Evolutionary conservation across 2,888 invertebrate species (phyloP), one percentile per base, ranked within the genome.

Genomic region (Drosophila acutilabella): DNA sequence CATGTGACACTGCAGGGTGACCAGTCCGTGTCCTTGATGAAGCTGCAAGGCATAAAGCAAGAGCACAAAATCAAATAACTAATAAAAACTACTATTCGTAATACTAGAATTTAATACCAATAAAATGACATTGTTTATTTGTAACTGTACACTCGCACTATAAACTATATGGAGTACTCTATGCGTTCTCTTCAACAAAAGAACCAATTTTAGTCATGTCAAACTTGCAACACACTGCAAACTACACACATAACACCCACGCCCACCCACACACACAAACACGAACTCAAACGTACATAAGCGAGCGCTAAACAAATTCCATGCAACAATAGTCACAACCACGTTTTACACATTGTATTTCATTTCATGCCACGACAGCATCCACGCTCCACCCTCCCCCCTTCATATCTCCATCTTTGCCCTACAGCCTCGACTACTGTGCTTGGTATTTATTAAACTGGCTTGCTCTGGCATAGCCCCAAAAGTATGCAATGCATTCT

Each of bases 1-100:
- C 99, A 98, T 0, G 96, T 96, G 0, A 96, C 96, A 84, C 97
- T 97, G 93, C 99, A 99, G 0, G 96, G 95, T 2, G 97, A 95
- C 98, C 98, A 99, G 58, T 97, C 96, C 10, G 93, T 93, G 68
- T 98, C 98, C 72, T 97, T 96, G 89, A 98, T 96, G 93, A 96
- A 99, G 91, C 99, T 98, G 93, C 62, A 16, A 36, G 45, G 92
- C 8, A 13, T 33, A 45, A 20, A 10, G 41, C 11, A 11, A 1
- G 8, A 16, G 26, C 11, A 0, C 7, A 16, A 20, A 20, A 44
- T 14, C 11, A 11, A 38, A 56, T 23, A 16, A 13, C 16, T 13
- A 7, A 42, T 36, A 50, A 40, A 23, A 23, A 8, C 7, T 6
- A 26, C 23, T 26, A 8, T 7, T 26, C 20, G 47, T 16, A 18